Conservation (phyloP, 2,113 vertebrate genomes). For the Nesospiza acunhae region DNA sequence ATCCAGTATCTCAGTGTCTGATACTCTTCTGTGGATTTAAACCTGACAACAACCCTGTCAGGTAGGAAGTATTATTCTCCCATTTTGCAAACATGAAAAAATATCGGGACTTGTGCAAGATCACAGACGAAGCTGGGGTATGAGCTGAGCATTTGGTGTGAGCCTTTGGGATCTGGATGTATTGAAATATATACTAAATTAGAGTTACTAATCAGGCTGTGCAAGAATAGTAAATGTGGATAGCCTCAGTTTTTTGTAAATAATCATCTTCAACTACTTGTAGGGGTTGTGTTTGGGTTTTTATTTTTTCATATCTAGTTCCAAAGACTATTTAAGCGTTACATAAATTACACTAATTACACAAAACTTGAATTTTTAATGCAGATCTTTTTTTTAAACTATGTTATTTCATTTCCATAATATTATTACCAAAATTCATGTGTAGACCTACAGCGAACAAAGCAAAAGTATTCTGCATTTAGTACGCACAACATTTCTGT, state of each 20-base stretch:
- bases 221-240: background rate
- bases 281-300: background rate
- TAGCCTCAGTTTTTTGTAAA: background rate
- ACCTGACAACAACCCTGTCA: slow-evolving; percentile 37
- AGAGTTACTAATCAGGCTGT: background rate
- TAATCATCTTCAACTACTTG: background rate
- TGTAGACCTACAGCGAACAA: background rate
- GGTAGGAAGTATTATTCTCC: slow-evolving; percentile 46
- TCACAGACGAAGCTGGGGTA: background rate
- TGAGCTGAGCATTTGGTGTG: background rate
- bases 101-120: background rate
- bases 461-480: background rate
- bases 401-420: background rate
- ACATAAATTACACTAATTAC: background rate
- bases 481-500: background rate
- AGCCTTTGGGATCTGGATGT: background rate
- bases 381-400: background rate
- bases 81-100: background rate
- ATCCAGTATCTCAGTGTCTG: slow-evolving; percentile 6
- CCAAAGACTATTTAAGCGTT: background rate
- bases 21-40: slow-evolving; percentile 54
- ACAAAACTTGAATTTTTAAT: slow-evolving; percentile 3
- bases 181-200: background rate
- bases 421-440: background rate
- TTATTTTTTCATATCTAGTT: background rate